Base-by-base conservation (phyloP, 2,888 invertebrate genomes). In the Ramazzottius varieornatus region DNA sequence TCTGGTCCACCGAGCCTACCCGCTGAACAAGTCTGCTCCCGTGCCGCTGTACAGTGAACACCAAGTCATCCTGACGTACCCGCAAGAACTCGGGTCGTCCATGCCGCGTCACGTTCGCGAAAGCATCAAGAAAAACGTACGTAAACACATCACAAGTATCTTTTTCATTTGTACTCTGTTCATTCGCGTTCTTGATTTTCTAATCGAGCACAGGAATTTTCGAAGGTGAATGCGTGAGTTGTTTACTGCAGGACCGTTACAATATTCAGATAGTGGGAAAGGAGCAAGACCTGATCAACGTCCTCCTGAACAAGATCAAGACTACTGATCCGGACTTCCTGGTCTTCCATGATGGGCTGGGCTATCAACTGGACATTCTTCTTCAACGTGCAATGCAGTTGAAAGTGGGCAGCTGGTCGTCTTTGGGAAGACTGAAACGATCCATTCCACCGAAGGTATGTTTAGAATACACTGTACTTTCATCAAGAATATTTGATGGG, bases 311-410 rank as follows among this genome's bases (percentile, higher is more conserved):
- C 0, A 86, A 86, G 73, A 83, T 94, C 70, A 84, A 85, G 74
- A 85, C 83, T 72, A 79, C 87, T 65, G 96, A 98, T 72, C 89
- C 96, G 73, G 98, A 99, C 78, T 77, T 96, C 33, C 82, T 98
- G 54, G 84, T 96, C 1, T 79, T 78, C 0, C 91, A 94, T 72
- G 96, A 98, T 75, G 79, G 91, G 63, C 82, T 84, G 71, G 87
- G 87, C 33, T 92, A 87, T 75, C 91, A 92, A 72, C 81, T 94
- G 67, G 88, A 90, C 71, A 80, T 93, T 1, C 80, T 99, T n/a
- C 83, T 91, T 63, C 86, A 88, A 67, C 84, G 93, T 68, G 82
- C 93, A 67, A 78, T 82, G 13, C 70, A 70, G 66, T 80, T 81
- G 32, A 77, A 80, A 70, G 86, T 86, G 73, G 83, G 90, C 65